Base-by-base conservation (phyloP, 2,113 vertebrate species). In the Atlantisia rogersi region DNA sequence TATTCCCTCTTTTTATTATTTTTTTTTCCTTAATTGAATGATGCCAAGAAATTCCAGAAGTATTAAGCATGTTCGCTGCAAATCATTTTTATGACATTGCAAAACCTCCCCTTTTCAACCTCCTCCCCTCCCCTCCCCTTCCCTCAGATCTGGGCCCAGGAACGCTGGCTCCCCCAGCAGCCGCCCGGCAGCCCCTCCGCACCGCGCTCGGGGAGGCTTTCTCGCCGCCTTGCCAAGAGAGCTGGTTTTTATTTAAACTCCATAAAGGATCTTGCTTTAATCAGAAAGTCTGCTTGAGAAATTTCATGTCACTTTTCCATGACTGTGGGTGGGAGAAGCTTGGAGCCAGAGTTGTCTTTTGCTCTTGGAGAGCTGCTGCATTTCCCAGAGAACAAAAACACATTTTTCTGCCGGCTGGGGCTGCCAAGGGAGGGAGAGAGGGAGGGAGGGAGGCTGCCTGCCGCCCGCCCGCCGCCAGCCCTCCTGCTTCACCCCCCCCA, bases 31-130 rank as follows among this genome's bases (percentile, higher is more conserved):
- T 94, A 96, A 97, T 96, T 97, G 94, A 93, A 96, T 68, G 88
- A 94, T 98, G 98, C 96, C 97, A 98, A 98, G 93, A 97, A 96
- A 98, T 98, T 98, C 97, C 96, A 97, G 76, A 96, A 98, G 94
- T 92, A 97, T 98, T 94, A 97, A 96, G 94, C 94, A 68, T 96
- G 81, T 95, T 97, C 89, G n/a, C 84, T 97, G 96, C 97, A 98
- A 97, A 97, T 98, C 96, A 96, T 97, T 98, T 97, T 98, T 97
- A 97, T 98, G 97, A 97, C 96, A 97, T 97, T 97, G 95, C 97
- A 97, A 96, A 98, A 96, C 82, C 89, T 95, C 58, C 86, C 93
- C 46, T 92, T 95, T 92, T 91, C 90, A 88, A 52, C 96, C 90
- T 91, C 63, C 82, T 94, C 44, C 42, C 42, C 82, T 94, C 44